phyloP scores from a whole-genome alignment of 2,888 invertebrate species.

The Epistrophella euchroma region DNA sequence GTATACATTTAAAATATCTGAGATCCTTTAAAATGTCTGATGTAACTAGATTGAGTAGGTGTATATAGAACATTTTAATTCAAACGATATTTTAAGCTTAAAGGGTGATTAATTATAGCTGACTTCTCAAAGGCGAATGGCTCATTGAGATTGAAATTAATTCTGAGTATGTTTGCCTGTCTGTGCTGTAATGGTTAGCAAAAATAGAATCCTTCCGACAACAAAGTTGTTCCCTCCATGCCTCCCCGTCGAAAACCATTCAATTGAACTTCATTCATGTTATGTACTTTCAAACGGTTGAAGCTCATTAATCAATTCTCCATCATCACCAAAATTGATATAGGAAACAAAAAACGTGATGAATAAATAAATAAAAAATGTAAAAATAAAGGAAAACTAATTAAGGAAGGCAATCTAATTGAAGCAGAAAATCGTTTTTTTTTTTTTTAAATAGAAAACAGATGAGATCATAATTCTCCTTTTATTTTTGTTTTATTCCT shows the following conservation, averaged over 20 bases:
- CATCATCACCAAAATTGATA: slow-evolving; percentile 22
- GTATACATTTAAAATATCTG: not conserved
- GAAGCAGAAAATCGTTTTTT: slow-evolving; percentile 53
- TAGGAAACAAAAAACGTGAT: slow-evolving; percentile 9
- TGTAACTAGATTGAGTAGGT: not conserved
- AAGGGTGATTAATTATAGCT: slow-evolving; percentile 41
- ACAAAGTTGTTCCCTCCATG: not conserved
- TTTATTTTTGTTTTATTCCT: slow-evolving; percentile 12
- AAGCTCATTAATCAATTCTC: slow-evolving; percentile 66
- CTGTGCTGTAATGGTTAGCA: not conserved
- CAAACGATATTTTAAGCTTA: not conserved
- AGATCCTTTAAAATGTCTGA: not conserved
- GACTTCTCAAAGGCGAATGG: not conserved
- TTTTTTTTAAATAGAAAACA: slow-evolving; percentile 1
- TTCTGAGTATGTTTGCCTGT: slow-evolving; percentile 49
- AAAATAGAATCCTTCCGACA: slow-evolving; percentile 9
- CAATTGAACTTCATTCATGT: slow-evolving; percentile 42
- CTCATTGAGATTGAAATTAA: slow-evolving; percentile 36
- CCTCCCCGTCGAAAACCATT: not conserved
- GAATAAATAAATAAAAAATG: slow-evolving; percentile 7
- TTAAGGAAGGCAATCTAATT: slow-evolving; percentile 43
- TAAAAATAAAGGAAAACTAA: slow-evolving; percentile 11
- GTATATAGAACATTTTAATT: not conserved
- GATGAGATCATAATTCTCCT: slow-evolving; percentile 31
- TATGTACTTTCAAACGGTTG: slow-evolving; percentile 55